Conservation (phyloP, 2,888 invertebrate genomes). For the Tetragnatha montana region DNA sequence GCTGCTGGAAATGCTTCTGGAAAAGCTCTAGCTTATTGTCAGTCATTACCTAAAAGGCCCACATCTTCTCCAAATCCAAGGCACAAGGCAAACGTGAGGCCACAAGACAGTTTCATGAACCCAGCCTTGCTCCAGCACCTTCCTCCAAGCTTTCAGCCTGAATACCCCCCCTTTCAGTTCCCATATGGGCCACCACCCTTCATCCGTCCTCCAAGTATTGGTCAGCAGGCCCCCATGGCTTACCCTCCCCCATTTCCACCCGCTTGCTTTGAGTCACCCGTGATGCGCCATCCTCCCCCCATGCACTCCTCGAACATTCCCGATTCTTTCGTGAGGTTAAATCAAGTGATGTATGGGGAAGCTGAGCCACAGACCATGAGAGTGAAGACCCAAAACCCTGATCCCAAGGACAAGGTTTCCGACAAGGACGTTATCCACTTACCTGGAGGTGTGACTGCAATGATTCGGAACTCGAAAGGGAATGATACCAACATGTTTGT, state of each 20-base stretch:
- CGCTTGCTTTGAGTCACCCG: slow-evolving; percentile 30
- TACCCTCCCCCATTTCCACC: slow-evolving; percentile 16
- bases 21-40: slow-evolving; percentile 47
- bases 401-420: not conserved
- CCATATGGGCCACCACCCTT: not conserved
- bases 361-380: not conserved
- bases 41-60: not conserved
- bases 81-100: slow-evolving; percentile 3
- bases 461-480: slow-evolving; percentile 11
- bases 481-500: slow-evolving; percentile 58
- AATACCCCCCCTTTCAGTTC: slow-evolving; percentile 14
- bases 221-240: not conserved
- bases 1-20: slow-evolving; percentile 64
- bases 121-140: not conserved
- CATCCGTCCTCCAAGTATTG: slow-evolving; percentile 17
- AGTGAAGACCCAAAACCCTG: not conserved
- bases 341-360: slow-evolving; percentile 32
- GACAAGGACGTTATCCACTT: slow-evolving; percentile 51
- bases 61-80: not conserved
- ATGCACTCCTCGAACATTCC: slow-evolving; percentile 37
- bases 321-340: slow-evolving; percentile 58
- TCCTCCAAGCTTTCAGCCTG: slow-evolving; percentile 17
- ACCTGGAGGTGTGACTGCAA: slow-evolving; percentile 56
- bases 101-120: slow-evolving; percentile 2
- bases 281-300: slow-evolving; percentile 54